Conservation (phyloP, 1,140 invertebrate species). For the Colletes latitarsis region DNA sequence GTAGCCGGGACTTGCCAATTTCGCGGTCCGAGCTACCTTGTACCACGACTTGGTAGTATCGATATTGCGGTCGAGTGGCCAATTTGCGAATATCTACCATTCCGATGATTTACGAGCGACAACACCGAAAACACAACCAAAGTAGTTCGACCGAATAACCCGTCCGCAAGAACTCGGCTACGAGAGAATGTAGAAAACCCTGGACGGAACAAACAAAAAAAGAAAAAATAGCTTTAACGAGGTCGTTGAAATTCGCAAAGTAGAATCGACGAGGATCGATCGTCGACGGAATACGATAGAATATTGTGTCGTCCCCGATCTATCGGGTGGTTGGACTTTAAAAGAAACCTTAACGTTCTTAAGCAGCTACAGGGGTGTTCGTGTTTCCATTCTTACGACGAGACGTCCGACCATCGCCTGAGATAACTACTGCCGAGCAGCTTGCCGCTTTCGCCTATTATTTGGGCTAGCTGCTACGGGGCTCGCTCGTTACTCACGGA, state of each 20-base stretch:
- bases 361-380: not conserved
- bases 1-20: constrained; percentile 47
- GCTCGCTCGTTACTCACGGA: constrained; percentile 37
- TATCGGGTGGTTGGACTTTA: not conserved
- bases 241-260: constrained; percentile 18
- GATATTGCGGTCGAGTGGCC: constrained; percentile 60
- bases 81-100: constrained; percentile 59
- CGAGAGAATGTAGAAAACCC: no score
- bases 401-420: not conserved
- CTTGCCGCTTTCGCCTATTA: constrained; percentile 4
- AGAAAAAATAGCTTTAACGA: constrained; percentile 49
- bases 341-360: not conserved
- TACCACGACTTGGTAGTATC: constrained; percentile 35
- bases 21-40: constrained; percentile 19
- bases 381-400: not conserved
- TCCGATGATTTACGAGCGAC: constrained; percentile 56
- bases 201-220: not conserved
- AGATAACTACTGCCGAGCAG: constrained; percentile 36
- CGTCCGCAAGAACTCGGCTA: constrained; percentile 19
- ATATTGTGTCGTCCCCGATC: not conserved
- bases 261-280: constrained; percentile 26
- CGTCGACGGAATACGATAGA: constrained; percentile 17
- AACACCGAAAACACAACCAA: not conserved
- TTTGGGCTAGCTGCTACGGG: constrained; percentile 11
- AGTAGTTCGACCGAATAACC: constrained; percentile 39